These are phyloP conservation scores for Antedon mediterranea DNA, from an alignment of 53 echinoderm and acorn worm species.

Conservation along the genomic window DNA sequence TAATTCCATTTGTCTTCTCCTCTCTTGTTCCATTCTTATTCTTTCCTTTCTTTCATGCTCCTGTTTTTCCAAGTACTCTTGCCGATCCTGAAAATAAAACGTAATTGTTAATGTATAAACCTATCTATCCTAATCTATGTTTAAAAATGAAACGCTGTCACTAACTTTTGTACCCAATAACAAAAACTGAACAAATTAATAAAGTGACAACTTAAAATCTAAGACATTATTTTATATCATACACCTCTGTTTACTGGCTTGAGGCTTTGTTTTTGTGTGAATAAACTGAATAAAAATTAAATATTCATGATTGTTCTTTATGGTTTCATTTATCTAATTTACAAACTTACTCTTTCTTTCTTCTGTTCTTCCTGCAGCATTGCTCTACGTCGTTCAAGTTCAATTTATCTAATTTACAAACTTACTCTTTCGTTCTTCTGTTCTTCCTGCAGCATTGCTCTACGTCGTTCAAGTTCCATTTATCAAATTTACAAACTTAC, in stretches of 20 bases:
- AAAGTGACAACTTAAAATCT: no score
- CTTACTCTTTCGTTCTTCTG: conserved; percentile 82
- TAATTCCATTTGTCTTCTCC: conserved; percentile 77
- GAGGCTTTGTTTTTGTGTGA: no score
- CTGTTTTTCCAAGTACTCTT: conserved; percentile 50
- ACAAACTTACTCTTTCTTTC: conserved; percentile 52
- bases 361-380: conserved; percentile 72
- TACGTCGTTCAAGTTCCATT: conserved; percentile 72
- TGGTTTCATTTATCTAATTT: no score
- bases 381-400: conserved; percentile 79
- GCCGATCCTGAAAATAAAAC: conserved; percentile 38
- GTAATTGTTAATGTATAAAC: no score
- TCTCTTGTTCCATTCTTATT: conserved; percentile 84
- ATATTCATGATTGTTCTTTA: no score
- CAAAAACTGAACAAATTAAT: no score
- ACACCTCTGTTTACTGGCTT: no score
- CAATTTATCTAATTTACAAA: conserved; percentile 29
- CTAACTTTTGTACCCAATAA: no score
- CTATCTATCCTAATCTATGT: no score
- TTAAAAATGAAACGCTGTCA: no score
- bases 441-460: conserved; percentile 67
- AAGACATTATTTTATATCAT: no score
- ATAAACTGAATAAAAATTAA: no score
- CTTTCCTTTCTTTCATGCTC: conserved; percentile 80
- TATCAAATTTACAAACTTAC: conserved; percentile 30